Base-by-base conservation (phyloP, 2,888 invertebrate species). In the Eilema caniola region DNA sequence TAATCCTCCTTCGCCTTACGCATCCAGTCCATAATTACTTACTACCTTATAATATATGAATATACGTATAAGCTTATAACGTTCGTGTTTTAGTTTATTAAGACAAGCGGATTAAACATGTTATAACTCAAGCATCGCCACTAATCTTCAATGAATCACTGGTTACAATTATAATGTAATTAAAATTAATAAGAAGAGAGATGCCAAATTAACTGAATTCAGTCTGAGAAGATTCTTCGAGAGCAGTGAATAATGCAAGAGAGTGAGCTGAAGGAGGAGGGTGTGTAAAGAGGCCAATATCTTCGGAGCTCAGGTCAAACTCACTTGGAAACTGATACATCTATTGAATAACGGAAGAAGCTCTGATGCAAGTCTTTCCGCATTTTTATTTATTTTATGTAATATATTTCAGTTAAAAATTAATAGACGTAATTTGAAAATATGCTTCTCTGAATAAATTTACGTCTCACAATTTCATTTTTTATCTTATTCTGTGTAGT, bases 401-500 rank as follows among this genome's bases (percentile, higher is more conserved):
- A 33, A 1, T 33, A 33, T 1, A 33, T 7, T 16, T 1, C 28
- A 28, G 59, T 25, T 20, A 14, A 31, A 60, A 60, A n/a, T 53
- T n/a, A 53, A n/a, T 47, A 12, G 4, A 57, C 24, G 3, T 24
- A 24, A 4, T 57, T 24, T 57, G 23, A 57, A 57, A 57, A 56
- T 53, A 67, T 71, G 31, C 69, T 31, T 61, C 62, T 61, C 31
- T 71, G 71, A 56, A 71, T 47, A 65, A 57, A 23, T 66, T 73
- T 73, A 68, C 67, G 72, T 73, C 71, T 60, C 60, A 57, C 64
- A 71, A 72, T 77, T 79, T 73, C 64, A 68, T 68, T 72, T 61
- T 56, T 80, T 71, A 67, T 70, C 72, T 73, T 72, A 72, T 75
- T 74, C 62, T 67, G 31, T 78, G 66, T 72, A 69, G 74, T 64